These are phyloP conservation scores for Crematogaster levior DNA, from an alignment of 2,888 invertebrate genomes.

Conservation along the genomic window DNA sequence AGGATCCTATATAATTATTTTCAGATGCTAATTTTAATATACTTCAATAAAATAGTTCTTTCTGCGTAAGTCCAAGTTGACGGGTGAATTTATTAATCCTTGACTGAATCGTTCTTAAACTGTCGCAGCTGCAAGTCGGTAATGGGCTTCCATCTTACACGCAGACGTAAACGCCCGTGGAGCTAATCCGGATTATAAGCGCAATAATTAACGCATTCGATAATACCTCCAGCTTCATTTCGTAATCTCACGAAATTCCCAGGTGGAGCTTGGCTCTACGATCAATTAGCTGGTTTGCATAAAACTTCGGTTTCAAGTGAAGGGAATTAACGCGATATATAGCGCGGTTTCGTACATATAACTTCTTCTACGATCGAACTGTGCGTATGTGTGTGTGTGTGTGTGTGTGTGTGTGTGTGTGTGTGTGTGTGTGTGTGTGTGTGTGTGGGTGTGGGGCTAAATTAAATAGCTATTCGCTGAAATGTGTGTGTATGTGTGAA, in stretches of 20 bases:
- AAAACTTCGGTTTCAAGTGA: conserved; percentile 26
- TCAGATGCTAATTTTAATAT: not conserved
- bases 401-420: too few species aligned
- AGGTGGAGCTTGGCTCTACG: conserved; percentile 6
- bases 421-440: too few species aligned
- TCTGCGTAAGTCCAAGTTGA: not conserved
- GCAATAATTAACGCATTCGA: conserved; percentile 58
- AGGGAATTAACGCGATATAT: conserved; percentile 13
- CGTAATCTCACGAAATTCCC: conserved; percentile 43
- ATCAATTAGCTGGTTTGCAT: conserved; percentile 24
- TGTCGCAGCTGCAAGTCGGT: conserved; percentile 23
- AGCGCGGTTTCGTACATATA: not conserved
- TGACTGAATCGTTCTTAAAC: not conserved
- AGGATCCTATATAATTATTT: not conserved
- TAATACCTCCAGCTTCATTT: conserved; percentile 55
- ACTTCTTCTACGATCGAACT: conserved; percentile 4
- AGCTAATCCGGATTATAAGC: conserved; percentile 59
- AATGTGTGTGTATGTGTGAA: not conserved
- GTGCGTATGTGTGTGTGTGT: too few species aligned
- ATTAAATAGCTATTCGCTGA: not conserved
- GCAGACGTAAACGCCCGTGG: conserved; percentile 19
- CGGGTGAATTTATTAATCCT: conserved; percentile 7
- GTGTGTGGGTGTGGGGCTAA: too few species aligned
- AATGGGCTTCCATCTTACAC: conserved; percentile 47
- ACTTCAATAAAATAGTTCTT: not conserved